phyloP scores from a whole-genome alignment of 2,797 vertebrate genomes.

The Catharus ustulatus region DNA sequence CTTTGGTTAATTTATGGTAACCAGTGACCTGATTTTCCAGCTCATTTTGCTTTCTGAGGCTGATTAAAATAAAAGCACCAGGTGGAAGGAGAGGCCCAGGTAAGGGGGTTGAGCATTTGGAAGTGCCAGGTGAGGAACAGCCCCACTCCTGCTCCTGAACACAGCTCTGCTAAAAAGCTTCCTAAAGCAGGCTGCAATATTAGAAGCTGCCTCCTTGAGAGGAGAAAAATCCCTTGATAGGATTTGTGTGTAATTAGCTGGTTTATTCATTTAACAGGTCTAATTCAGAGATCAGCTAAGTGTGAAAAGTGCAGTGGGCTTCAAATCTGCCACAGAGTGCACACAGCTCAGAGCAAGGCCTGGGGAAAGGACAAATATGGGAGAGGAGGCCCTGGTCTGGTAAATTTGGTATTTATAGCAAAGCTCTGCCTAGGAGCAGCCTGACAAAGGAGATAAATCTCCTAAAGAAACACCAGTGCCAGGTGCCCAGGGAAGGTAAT shows the following conservation, averaged over 20 bases:
- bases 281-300: slow-evolving; percentile 58
- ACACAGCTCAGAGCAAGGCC: neutral
- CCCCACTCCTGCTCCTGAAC: neutral
- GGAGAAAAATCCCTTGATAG: slow-evolving; percentile 50
- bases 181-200: neutral
- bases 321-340: neutral
- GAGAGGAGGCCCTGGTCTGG: neutral
- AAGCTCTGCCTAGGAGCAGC: neutral
- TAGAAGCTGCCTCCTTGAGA: neutral
- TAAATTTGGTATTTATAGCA: slow-evolving; percentile 6
- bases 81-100: neutral
- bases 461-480: neutral
- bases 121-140: neutral
- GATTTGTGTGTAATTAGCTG: slow-evolving; percentile 62
- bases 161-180: neutral
- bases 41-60: neutral
- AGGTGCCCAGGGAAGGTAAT: neutral
- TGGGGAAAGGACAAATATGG: neutral
- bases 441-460: neutral
- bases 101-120: neutral
- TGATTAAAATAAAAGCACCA: neutral
- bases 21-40: neutral
- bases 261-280: slow-evolving; percentile 59
- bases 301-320: slow-evolving; percentile 48
- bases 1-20: neutral